These are phyloP conservation scores for Spinus olivaceus DNA, from an alignment of 2,797 vertebrate genomes.

Conservation along the genomic window DNA sequence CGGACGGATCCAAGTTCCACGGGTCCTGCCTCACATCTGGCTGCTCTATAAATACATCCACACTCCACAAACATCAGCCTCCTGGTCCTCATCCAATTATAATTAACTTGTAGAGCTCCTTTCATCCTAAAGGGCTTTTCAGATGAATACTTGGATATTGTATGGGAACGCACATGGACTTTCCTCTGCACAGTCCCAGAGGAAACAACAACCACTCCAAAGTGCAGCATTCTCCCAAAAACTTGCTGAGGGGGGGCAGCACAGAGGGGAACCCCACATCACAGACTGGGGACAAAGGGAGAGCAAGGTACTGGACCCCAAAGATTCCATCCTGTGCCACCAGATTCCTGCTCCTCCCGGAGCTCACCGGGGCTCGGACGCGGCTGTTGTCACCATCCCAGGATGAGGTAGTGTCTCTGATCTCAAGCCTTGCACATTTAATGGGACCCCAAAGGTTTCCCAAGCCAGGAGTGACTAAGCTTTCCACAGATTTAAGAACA, in stretches of 20 bases:
- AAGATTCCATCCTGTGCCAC: not conserved
- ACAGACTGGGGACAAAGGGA: not conserved
- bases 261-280: not conserved
- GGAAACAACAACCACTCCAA: not conserved
- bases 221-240: not conserved
- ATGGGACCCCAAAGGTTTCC: slow-evolving; percentile 22
- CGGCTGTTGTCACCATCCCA: not conserved
- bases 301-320: not conserved
- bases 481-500: slow-evolving; percentile 4
- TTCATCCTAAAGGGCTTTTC: slow-evolving; percentile 26
- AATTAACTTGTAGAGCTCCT: not conserved
- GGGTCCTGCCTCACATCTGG: not conserved
- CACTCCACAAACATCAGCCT: not conserved
- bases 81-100: not conserved
- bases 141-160: not conserved
- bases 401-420: slow-evolving; percentile 51
- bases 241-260: not conserved
- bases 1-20: accelerated
- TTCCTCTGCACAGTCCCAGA: not conserved
- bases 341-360: not conserved
- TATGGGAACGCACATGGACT: accelerated
- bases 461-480: slow-evolving; percentile 33
- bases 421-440: slow-evolving; percentile 1
- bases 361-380: not conserved
- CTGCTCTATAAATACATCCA: slow-evolving; percentile 22